Evolutionary conservation across 2,797 vertebrate species (phyloP), one percentile per base, ranked within the genome.

Genomic region (Oophaga sylvatica): DNA sequence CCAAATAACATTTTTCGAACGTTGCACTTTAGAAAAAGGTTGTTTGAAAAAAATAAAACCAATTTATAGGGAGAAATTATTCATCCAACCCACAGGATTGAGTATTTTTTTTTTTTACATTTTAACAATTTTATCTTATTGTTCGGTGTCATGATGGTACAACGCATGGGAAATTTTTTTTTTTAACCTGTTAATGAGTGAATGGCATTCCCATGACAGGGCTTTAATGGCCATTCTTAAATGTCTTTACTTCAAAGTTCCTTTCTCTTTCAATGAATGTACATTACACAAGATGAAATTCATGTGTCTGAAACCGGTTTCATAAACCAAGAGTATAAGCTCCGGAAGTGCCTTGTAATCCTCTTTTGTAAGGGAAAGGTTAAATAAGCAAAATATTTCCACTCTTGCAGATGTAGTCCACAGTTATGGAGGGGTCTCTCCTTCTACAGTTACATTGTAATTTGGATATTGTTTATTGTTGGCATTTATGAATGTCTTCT

Each of bases 341-440:
- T 62, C 80, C 17, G 79, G 71, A 89, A 89, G 59, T 65, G 71
- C 41, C n/a, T 80, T 53, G 85, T 77, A 78, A 85, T 57, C 71
- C 87, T 85, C 65, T 89, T 85, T 81, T 86, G 70, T 89, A 81
- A 77, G 83, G 59, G 48, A 86, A 81, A 86, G 88, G 80, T 89
- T 86, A 86, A 82, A 83, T 89, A 89, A 89, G 81, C 80, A 73
- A n/a, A 85, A 75, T 83, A 82, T 81, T 87, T 83, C 81, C 75
- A 60, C 81, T 84, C 29, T n/a, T 82, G 68, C 85, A 63, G 56
- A 75, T 41, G 48, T 8, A 16, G n/a, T 59, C n/a, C 83, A 29
- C 31, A 73, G 19, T 19, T 1, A 60, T 83, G 53, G n/a, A 81
- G 56, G 82, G 68, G 59, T 65, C 48, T 20, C 48, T 45, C 41